A percentile compares a stretch with the other conserved stretches of the same genome.
phyloP scores from a whole-genome alignment of 30 jellyfish, hydroid and myxozoan genomes.

The Nemopilema nomurai region DNA sequence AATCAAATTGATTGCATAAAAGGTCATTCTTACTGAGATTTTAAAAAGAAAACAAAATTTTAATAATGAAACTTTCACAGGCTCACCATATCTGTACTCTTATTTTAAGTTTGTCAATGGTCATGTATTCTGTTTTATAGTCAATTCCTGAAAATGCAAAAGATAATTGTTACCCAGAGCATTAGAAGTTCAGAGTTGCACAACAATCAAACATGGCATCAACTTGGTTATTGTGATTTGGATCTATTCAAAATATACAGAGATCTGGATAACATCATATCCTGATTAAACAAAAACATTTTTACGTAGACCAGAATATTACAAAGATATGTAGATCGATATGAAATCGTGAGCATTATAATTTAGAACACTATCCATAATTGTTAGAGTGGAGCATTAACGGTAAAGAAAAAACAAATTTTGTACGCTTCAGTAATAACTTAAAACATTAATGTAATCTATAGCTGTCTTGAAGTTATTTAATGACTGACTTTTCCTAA shows the following conservation, averaged over 20 bases:
- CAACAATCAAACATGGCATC: background rate
- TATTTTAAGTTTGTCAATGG: conserved; percentile 65
- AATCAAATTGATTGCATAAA: background rate
- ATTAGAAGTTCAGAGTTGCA: background rate
- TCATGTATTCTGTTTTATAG: conserved; percentile 55
- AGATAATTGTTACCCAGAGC: background rate
- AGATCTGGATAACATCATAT: no score
- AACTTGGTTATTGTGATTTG: background rate
- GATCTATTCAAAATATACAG: background rate
- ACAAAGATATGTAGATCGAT: no score
- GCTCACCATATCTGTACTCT: conserved; percentile 86
- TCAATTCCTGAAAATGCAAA: conserved; percentile 67
- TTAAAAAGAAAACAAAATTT: background rate
- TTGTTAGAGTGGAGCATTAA: no score
- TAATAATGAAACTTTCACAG: no score
- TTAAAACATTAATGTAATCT: no score
- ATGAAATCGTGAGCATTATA: no score
- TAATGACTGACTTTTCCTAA: background rate
- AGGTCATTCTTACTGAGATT: background rate
- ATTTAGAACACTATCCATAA: no score
- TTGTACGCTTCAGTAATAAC: no score
- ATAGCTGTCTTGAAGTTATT: background rate
- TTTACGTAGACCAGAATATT: no score
- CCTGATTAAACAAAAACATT: background rate
- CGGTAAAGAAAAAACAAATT: no score